Conservation (phyloP, 1,140 invertebrate species). For the Platyura marginata region DNA sequence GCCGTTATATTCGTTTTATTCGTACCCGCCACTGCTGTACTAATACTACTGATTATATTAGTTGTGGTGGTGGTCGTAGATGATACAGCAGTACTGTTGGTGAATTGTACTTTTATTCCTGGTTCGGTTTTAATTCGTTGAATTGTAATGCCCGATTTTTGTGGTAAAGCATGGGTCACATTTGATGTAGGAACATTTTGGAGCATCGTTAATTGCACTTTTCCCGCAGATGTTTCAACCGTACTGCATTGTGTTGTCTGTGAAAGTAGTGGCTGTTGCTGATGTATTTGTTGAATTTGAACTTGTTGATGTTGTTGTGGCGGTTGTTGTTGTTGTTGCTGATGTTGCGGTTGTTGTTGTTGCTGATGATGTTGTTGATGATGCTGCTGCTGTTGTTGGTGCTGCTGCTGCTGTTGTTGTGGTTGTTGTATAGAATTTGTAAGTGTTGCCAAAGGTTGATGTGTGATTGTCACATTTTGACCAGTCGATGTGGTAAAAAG, state of each 20-base stretch:
- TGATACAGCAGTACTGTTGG: constrained; percentile 21
- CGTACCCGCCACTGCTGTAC: constrained; percentile 2
- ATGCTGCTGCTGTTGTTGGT: constrained; percentile 5
- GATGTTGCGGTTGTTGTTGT: constrained; percentile 3
- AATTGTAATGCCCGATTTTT: constrained; percentile 10
- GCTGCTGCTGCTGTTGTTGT: constrained; percentile 4
- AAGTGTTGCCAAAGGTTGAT: neutral
- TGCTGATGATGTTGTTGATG: neutral
- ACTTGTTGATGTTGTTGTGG: constrained; percentile 5
- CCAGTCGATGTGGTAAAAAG: neutral
- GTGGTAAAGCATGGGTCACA: neutral
- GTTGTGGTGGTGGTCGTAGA: constrained; percentile 6
- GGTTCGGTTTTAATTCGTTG: constrained; percentile 15
- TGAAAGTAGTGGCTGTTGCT: neutral
- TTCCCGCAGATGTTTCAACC: constrained; percentile 5
- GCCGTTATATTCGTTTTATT: neutral
- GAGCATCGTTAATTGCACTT: constrained; percentile 1
- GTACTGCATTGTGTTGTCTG: constrained; percentile 1
- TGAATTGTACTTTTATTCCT: constrained; percentile 5
- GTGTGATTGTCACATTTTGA: neutral
- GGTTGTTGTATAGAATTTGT: constrained; percentile 1
- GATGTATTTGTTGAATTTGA: neutral
- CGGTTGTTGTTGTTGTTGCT: constrained; percentile 6
- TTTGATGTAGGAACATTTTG: neutral
- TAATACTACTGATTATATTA: neutral